Evolutionary conservation across 2,113 vertebrate species (phyloP).

Genomic region (Hassar affinis): DNA sequence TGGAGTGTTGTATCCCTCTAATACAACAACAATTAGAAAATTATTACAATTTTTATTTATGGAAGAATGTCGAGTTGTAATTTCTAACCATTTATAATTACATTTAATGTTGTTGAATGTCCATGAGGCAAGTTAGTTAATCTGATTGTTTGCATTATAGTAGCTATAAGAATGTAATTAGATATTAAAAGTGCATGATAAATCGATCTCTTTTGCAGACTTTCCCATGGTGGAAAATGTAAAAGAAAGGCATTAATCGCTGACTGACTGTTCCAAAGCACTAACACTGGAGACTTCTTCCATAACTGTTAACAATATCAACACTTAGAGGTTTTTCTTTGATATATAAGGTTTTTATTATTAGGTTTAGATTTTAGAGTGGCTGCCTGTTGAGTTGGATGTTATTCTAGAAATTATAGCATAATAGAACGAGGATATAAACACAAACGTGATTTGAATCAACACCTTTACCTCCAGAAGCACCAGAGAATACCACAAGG

Average conservation of each 20-base stretch:
- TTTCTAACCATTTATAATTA: background rate
- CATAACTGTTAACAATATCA: background rate
- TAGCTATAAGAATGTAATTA: background rate
- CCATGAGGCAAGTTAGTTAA: background rate
- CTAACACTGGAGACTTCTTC: background rate
- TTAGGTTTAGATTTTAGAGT: background rate
- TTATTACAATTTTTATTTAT: background rate
- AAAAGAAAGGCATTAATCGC: background rate
- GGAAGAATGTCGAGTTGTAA: background rate
- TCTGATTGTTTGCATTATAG: background rate
- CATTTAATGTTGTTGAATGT: background rate
- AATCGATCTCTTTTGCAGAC: background rate
- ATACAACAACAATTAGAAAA: background rate
- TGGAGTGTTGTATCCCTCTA: background rate
- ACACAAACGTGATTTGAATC: background rate
- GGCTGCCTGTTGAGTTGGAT: background rate
- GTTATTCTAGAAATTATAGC: background rate
- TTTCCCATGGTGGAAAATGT: background rate
- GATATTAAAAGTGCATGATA: background rate
- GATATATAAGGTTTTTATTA: background rate
- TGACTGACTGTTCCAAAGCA: background rate
- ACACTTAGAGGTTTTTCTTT: background rate
- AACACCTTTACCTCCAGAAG: background rate
- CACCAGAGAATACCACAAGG: background rate
- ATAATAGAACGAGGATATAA: background rate